Evolutionary conservation across 2,888 invertebrate genomes (phyloP).

Genomic region (Apoderus coryli): DNA sequence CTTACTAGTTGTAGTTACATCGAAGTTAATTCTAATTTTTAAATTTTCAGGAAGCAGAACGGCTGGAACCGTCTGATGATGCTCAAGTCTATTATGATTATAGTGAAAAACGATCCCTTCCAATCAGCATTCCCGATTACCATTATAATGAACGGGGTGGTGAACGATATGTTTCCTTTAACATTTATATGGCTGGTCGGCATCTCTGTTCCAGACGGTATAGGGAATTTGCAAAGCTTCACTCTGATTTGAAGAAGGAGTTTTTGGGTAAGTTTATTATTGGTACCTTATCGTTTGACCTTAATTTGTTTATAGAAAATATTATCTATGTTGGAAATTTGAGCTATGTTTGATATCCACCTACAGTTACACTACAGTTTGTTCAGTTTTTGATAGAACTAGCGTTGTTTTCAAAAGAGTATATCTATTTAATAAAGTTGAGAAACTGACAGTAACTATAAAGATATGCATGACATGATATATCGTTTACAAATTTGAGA

Average conservation of each 20-base stretch:
- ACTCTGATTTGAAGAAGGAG: constrained; percentile 80
- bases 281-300: no score
- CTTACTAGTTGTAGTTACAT: no score
- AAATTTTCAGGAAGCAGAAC: constrained; percentile 58
- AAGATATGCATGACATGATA: no score
- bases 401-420: no score
- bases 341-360: no score
- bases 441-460: no score
- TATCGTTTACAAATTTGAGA: no score
- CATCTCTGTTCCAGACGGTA: constrained; percentile 94
- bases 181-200: constrained; percentile 98
- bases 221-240: constrained; percentile 85
- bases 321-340: no score
- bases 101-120: constrained; percentile 83
- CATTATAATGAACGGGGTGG: constrained; percentile 76
- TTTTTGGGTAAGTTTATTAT: constrained; percentile 73
- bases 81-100: constrained; percentile 72
- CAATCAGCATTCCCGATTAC: constrained; percentile 90
- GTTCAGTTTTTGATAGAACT: no score
- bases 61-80: constrained; percentile 74
- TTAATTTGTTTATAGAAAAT: no score
- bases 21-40: constrained; percentile 9
- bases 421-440: no score
- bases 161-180: constrained; percentile 87
- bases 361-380: no score